Evolutionary conservation across 2,797 vertebrate species (phyloP), one percentile per base, ranked within the genome.

Genomic region (Tragopan temminckii): DNA sequence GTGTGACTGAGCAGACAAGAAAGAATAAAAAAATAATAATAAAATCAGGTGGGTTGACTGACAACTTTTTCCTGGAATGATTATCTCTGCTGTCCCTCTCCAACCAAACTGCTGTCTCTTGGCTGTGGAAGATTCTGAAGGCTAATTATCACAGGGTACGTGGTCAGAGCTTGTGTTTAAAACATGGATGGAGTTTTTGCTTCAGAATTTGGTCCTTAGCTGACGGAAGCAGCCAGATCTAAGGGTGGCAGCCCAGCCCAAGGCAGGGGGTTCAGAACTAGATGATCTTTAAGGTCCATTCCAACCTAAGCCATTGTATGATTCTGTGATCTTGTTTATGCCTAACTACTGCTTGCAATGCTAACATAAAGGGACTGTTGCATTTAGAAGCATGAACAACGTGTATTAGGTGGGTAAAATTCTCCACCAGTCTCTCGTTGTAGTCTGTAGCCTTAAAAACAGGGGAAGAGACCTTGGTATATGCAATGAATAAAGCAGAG

Each of bases 51-150:
- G 53, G 57, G 36, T 15, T 62, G 59, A 81, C 40, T 79, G 48
- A 70, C 27, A 4, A 75, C 29, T 68, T 70, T 57, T 50, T 85
- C 58, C 59, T 53, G 46, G 13, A 72, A 7, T 57, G 46, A 68
- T 53, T n/a, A 77, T 33, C 79, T 80, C 57, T 88, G 62, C 61
- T 88, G 62, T 29, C 66, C 71, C 53, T 93, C 48, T 89, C 74
- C 46, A 57, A 7, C 50, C 46, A 24, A 29, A 9, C 36, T 83
- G 25, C 40, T 58, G 7, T 52, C 9, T 77, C n/a, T 46, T 80
- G 55, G 9, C 35, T 31, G 31, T 13, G 11, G 46, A 88, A 83
- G 20, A n/a, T 69, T 33, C 18, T 57, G 13, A 10, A 70, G 35
- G 15, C 19, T 63, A 38, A 5, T 67, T 45, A 67, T 5, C 43